Base-by-base conservation (phyloP, 2,113 vertebrate genomes). In the Equus przewalskii region DNA sequence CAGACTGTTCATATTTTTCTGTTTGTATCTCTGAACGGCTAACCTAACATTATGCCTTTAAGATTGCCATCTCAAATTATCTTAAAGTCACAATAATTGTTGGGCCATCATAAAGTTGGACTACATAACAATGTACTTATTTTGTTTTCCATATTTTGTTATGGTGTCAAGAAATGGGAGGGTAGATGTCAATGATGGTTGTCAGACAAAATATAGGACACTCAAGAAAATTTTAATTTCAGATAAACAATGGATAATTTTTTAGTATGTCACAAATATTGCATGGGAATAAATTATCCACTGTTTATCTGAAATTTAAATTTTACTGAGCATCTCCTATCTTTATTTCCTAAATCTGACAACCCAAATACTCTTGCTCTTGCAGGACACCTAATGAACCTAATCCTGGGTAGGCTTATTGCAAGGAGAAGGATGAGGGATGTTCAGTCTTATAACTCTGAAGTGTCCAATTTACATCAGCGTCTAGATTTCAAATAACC, bases 401-500 rank as follows among this genome's bases (percentile, higher is more conserved):
- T 18, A 65, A 5, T 14, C 46, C 13, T 86, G 33, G 16, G 22
- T 18, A 72, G 62, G 54, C 30, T 65, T 33, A 89, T 1, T 70
- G 33, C 21, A 86, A 21, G 18, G 15, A 33, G n/a, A 73, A 89
- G 51, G 24, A 19, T 58, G 54, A 73, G 8, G 36, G 80, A 70
- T 13, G 36, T 56, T 15, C 69, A 13, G 49, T 58, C 49, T 91
- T 58, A 41, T 46, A 76, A 70, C 67, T 90, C 41, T 80, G 58
- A 78, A 56, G 49, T 33, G 46, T 79, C 26, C 64, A 6, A 72
- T 41, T 36, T 94, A 62, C 1, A 65, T 58, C 33, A 78, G 13
- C 21, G 30, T 69, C 28, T 5, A 79, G 65, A 93, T 73, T 93
- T 96, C n/a, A 54, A 83, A 80, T 22, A 96, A 93, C 15, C 73